phyloP scores from a whole-genome alignment of 2,113 vertebrate species.

The Ranitomeya imitator region DNA sequence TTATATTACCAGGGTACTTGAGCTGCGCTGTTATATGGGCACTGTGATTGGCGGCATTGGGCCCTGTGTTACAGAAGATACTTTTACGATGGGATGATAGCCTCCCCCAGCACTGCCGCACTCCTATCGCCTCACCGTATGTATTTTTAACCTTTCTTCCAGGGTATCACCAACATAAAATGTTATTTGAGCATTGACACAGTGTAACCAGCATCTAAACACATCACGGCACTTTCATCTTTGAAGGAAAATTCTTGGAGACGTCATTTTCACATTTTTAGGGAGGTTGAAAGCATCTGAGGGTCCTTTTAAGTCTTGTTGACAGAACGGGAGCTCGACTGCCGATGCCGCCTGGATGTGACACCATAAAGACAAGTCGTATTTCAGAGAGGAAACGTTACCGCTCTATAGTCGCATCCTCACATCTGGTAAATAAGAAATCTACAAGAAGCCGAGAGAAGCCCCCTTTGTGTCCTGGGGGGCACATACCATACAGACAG shows the following conservation, averaged over 20 bases:
- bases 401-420: not conserved
- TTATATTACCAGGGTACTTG: too few species aligned
- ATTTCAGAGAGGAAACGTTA: not conserved
- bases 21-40: too few species aligned
- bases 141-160: slow-evolving; percentile 9
- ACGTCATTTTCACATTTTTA: not conserved
- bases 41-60: too few species aligned
- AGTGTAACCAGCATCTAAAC: slow-evolving; percentile 17
- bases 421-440: not conserved
- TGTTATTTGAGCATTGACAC: not conserved
- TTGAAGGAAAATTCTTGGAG: accelerated
- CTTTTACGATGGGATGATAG: not conserved
- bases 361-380: not conserved
- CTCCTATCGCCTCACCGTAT: not conserved
- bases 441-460: too few species aligned
- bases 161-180: not conserved
- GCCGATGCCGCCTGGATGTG: accelerated
- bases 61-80: too few species aligned
- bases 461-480: too few species aligned
- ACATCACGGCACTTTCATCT: slow-evolving; percentile 42
- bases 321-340: not conserved
- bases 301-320: not conserved
- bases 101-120: not conserved
- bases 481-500: too few species aligned
- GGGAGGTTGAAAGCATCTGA: not conserved